Evolutionary conservation across 2,797 vertebrate genomes (phyloP).

Genomic region (Melanitta fusca): DNA sequence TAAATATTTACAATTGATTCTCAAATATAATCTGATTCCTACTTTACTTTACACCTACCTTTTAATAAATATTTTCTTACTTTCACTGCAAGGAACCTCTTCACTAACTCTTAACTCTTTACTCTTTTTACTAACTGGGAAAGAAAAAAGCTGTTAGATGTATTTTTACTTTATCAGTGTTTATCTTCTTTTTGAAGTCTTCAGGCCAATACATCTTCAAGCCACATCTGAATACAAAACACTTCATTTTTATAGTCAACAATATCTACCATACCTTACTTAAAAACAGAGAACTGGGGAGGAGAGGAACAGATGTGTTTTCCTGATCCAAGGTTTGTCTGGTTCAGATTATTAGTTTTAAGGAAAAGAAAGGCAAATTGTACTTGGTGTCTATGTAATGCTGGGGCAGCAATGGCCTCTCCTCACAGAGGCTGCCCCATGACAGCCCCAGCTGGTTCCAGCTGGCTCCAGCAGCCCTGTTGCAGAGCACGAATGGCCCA

Average conservation of each 20-base stretch:
- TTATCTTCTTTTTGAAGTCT: background rate
- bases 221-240: background rate
- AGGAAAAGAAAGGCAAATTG: background rate
- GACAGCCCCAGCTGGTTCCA: background rate
- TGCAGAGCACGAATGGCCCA: background rate
- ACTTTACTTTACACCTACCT: background rate
- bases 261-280: background rate
- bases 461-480: background rate
- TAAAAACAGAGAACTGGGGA: background rate
- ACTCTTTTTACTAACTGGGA: background rate
- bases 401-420: no score
- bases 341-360: background rate
- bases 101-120: no score
- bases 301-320: background rate
- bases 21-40: background rate
- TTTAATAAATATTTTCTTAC: background rate
- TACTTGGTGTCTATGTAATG: background rate
- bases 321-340: background rate
- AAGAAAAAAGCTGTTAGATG: background rate
- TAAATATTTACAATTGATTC: background rate
- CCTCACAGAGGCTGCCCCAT: background rate
- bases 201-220: background rate
- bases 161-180: background rate
- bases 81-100: background rate
- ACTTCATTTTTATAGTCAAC: background rate